Evolutionary conservation across 2,888 invertebrate species (phyloP).

Genomic region (Sphaeridia pumilis): DNA sequence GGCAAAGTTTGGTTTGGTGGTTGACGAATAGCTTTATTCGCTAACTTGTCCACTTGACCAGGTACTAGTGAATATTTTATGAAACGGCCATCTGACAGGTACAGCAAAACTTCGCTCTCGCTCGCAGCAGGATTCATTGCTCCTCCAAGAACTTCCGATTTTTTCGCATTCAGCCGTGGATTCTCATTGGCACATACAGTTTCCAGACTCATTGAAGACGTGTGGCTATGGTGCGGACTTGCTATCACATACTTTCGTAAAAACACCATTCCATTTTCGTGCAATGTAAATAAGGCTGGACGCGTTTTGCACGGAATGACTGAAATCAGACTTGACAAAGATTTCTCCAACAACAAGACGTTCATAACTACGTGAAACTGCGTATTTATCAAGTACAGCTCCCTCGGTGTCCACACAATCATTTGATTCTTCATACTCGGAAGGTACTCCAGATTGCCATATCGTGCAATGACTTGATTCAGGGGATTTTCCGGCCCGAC

Average conservation of each 20-base stretch:
- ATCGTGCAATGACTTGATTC: constrained; percentile 12
- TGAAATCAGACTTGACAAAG: constrained; percentile 17
- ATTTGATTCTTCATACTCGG: constrained; percentile 28
- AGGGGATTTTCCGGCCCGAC: constrained; percentile 27
- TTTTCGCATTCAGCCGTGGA: constrained; percentile 30
- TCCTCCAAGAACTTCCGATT: constrained; percentile 29
- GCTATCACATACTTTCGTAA: constrained; percentile 29
- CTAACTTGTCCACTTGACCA: constrained; percentile 8
- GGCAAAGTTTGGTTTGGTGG: constrained; percentile 6
- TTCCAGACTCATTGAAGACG: constrained; percentile 22
- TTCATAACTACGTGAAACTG: constrained; percentile 29
- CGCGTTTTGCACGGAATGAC: constrained; percentile 23
- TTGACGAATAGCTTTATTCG: background rate
- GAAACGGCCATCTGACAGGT: constrained; percentile 33
- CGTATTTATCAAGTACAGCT: constrained; percentile 27
- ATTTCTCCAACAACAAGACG: constrained; percentile 11
- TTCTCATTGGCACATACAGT: constrained; percentile 25
- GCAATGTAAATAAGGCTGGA: constrained; percentile 26
- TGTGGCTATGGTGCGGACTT: constrained; percentile 21
- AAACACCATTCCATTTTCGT: constrained; percentile 30
- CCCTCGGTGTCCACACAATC: constrained; percentile 22
- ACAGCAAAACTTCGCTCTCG: constrained; percentile 26
- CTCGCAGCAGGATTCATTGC: constrained; percentile 20
- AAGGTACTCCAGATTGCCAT: constrained; percentile 23
- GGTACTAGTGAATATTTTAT: constrained; percentile 24